Percentiles rank a stretch among this genome's conserved stretches.
These are phyloP conservation scores for Heliornis fulica DNA, from an alignment of 2,113 vertebrate genomes.

Conservation along the genomic window DNA sequence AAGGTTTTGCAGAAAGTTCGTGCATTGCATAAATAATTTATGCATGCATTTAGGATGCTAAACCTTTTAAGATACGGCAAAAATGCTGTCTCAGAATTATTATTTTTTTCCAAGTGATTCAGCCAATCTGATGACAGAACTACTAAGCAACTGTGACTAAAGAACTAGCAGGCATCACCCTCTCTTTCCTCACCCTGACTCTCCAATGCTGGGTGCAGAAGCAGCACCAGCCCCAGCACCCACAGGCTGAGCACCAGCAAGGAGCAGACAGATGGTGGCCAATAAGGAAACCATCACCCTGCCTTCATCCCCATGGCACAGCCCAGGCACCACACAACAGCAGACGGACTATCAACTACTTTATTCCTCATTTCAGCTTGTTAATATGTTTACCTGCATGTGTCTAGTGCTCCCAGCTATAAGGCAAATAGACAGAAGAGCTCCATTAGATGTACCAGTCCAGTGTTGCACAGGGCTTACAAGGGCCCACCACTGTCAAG, in stretches of 20 bases:
- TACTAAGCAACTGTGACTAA: background rate
- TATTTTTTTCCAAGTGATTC: background rate
- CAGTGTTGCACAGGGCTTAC: accelerated
- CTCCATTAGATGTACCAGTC: no score
- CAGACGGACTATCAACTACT: background rate
- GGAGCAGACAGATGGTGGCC: conserved; percentile 38
- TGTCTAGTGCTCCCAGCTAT: background rate
- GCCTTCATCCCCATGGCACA: background rate
- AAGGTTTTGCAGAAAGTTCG: background rate
- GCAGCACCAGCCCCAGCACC: background rate
- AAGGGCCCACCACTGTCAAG: background rate
- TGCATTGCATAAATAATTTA: background rate
- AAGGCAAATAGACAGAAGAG: background rate
- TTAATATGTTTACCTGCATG: background rate
- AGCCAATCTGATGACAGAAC: background rate
- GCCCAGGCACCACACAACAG: background rate
- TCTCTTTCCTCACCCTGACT: accelerated
- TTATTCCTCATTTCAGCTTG: background rate
- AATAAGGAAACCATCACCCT: conserved; percentile 1
- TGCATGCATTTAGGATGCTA: background rate
- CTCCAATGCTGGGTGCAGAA: accelerated
- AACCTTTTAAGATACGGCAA: background rate
- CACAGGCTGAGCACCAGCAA: background rate
- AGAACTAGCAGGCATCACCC: background rate
- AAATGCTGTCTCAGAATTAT: background rate